These are phyloP conservation scores for Xestia sexstrigata DNA, from an alignment of 2,888 invertebrate genomes.

Conservation along the genomic window DNA sequence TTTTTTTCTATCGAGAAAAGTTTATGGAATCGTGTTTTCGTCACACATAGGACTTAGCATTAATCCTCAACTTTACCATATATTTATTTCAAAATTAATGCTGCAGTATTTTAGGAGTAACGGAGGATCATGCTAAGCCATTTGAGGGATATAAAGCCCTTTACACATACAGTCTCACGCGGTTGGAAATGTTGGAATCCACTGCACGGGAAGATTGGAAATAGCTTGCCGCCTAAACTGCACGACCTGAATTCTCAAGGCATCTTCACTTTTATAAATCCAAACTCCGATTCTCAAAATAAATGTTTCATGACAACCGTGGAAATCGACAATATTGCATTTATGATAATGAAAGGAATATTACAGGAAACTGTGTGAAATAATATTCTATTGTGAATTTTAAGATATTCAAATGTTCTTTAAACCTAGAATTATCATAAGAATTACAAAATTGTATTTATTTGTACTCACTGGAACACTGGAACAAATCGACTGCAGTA, in stretches of 20 bases:
- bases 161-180: conserved; percentile 51
- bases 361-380: neutral
- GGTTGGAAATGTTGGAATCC: conserved; percentile 70
- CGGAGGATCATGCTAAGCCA: no score
- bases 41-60: no score
- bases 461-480: neutral
- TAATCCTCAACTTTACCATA: no score
- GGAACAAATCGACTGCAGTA: neutral
- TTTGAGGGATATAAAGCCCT: no score
- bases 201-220: conserved; percentile 81
- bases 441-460: neutral
- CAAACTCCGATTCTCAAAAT: conserved; percentile 67
- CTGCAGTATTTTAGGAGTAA: no score
- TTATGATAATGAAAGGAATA: conserved; percentile 1
- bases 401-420: neutral
- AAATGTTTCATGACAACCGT: conserved; percentile 17
- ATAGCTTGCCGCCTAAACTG: conserved; percentile 81
- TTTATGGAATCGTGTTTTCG: no score
- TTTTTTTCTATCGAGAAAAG: no score
- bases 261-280: conserved; percentile 67
- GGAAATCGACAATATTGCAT: neutral
- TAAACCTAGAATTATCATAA: neutral
- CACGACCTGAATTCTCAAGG: conserved; percentile 81
- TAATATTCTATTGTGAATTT: neutral
- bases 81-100: no score